Evolutionary conservation across 2,113 vertebrate species (phyloP).

Genomic region (Ictalurus punctatus): DNA sequence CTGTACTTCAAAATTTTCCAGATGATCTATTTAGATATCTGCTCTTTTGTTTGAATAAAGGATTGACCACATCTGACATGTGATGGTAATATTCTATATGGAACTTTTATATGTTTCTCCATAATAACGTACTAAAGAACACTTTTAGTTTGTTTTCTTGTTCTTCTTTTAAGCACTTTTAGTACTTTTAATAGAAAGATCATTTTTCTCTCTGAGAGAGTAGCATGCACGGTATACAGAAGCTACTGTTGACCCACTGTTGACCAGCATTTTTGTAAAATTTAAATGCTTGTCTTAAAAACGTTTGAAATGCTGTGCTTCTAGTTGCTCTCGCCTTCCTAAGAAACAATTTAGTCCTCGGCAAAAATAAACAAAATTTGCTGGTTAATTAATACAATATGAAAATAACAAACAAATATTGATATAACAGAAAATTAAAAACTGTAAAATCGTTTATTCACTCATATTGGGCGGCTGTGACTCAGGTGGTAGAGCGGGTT

Average conservation of each 20-base stretch:
- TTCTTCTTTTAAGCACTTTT: no score
- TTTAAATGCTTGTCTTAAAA: no score
- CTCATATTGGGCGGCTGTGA: no score
- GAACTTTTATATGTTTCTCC: neutral
- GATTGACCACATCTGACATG: neutral
- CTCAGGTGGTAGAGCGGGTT: no score
- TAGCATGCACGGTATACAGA: neutral
- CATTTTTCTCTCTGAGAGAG: neutral
- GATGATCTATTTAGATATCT: neutral
- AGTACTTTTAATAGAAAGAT: no score
- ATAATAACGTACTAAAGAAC: neutral
- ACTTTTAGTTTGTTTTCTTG: neutral
- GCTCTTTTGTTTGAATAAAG: neutral
- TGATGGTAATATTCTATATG: neutral
- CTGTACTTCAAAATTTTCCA: neutral
- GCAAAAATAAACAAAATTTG: neutral
- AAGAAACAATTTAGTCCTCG: neutral
- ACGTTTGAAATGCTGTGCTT: neutral
- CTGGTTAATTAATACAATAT: neutral
- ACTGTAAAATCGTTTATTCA: no score
- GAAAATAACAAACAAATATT: neutral
- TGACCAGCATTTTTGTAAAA: no score
- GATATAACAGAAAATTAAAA: neutral
- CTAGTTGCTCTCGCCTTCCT: neutral
- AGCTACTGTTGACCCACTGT: neutral